These are phyloP conservation scores for Cheilosia scutellata DNA, from an alignment of 2,888 invertebrate species.

Conservation along the genomic window DNA sequence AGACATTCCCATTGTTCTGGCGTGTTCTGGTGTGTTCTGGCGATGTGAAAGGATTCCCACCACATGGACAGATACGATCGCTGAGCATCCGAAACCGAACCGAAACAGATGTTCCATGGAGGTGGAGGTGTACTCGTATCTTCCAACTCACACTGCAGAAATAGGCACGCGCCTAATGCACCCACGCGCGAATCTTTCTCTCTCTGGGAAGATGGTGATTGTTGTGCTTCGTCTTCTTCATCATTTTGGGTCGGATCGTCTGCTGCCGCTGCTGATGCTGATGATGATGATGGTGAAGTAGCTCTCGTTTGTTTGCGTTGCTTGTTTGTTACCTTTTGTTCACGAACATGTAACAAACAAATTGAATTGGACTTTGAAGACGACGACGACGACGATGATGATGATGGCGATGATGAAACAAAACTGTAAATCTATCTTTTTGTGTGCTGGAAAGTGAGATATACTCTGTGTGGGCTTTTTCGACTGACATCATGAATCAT, in stretches of 20 bases:
- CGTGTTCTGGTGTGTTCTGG: not conserved
- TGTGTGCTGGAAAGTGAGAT: slow-evolving; percentile 58
- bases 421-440: slow-evolving; percentile 63
- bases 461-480: slow-evolving; percentile 56
- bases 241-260: slow-evolving; percentile 14
- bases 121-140: slow-evolving; percentile 42
- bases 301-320: slow-evolving; percentile 60
- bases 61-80: slow-evolving; percentile 22
- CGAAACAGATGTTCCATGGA: slow-evolving; percentile 41
- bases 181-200: slow-evolving; percentile 63
- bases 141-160: slow-evolving; percentile 47
- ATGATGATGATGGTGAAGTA: slow-evolving; percentile 43
- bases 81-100: slow-evolving; percentile 31
- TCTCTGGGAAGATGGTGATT: not conserved
- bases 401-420: slow-evolving; percentile 59
- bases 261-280: no score
- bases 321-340: slow-evolving; percentile 66
- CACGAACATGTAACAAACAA: slow-evolving; percentile 67
- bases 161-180: slow-evolving; percentile 71
- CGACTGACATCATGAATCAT: slow-evolving; percentile 71
- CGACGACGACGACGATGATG: slow-evolving; percentile 27
- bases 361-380: slow-evolving; percentile 63
- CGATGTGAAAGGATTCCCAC: slow-evolving; percentile 61
- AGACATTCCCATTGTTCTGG: slow-evolving; percentile 52
- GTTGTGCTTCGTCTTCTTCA: slow-evolving; percentile 12